Conservation (phyloP, 2,888 invertebrate genomes). For the Marasmarcha lunaedactyla region DNA sequence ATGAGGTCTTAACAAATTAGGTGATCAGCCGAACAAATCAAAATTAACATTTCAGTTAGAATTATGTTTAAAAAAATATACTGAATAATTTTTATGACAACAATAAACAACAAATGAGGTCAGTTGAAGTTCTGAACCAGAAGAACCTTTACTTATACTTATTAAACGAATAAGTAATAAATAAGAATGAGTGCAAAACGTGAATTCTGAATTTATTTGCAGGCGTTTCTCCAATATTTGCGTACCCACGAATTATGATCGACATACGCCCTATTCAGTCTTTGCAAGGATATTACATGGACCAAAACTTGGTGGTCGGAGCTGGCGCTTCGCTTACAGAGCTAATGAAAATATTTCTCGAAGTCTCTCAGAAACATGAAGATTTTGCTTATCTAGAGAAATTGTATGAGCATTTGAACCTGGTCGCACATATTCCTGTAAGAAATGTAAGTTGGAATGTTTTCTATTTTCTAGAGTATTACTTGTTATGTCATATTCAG, state of each 20-base stretch:
- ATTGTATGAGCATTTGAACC: slow-evolving; percentile 72
- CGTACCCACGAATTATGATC: slow-evolving; percentile 67
- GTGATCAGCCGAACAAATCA: too few species aligned
- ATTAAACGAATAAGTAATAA: too few species aligned
- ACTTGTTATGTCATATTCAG: background rate
- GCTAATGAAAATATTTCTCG: slow-evolving; percentile 51
- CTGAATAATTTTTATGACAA: too few species aligned
- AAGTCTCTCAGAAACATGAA: slow-evolving; percentile 22
- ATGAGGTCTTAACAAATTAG: too few species aligned
- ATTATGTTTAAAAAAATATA: too few species aligned
- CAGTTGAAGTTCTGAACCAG: slow-evolving; percentile 5
- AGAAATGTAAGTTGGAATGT: slow-evolving; percentile 77
- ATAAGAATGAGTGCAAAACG: too few species aligned
- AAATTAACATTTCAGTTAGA: too few species aligned
- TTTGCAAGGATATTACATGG: slow-evolving; percentile 50
- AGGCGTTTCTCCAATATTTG: slow-evolving; percentile 56
- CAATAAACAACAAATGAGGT: too few species aligned
- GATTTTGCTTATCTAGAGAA: slow-evolving; percentile 70
- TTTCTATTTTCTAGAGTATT: background rate
- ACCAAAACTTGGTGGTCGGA: slow-evolving; percentile 66
- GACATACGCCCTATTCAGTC: slow-evolving; percentile 73
- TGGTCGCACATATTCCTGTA: slow-evolving; percentile 77
- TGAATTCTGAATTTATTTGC: slow-evolving; percentile 3
- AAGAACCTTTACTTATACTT: background rate
- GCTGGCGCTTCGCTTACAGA: slow-evolving; percentile 70